phyloP scores from a whole-genome alignment of 2,113 vertebrate species.

The Calonectris borealis region DNA sequence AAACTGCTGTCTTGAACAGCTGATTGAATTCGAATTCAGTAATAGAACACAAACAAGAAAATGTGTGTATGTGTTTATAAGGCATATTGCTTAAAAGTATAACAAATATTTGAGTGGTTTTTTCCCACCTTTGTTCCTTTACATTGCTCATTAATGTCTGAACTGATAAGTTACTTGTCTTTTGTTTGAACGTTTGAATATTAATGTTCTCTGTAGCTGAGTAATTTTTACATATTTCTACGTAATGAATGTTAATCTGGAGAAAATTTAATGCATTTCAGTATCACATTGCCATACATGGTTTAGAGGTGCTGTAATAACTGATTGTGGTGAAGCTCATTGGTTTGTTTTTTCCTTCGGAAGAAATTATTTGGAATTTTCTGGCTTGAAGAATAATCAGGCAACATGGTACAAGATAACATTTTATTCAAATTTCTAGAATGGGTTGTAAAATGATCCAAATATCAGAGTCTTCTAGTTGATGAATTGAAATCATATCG shows the following conservation, averaged over 20 bases:
- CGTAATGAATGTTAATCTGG: not conserved
- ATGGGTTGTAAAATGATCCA: not conserved
- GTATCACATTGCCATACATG: not conserved
- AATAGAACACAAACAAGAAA: not conserved
- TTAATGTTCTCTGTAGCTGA: not conserved
- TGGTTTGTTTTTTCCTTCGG: not conserved
- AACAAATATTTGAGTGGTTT: not conserved
- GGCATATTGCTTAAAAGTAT: not conserved
- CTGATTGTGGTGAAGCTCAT: not conserved
- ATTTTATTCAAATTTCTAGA: not conserved
- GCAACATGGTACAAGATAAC: not conserved
- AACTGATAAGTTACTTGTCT: not conserved
- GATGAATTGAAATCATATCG: not conserved
- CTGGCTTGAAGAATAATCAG: not conserved
- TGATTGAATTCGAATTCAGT: not conserved
- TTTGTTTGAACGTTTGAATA: not conserved
- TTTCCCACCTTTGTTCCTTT: not conserved
- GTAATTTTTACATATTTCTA: not conserved
- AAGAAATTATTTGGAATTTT: not conserved
- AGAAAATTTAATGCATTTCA: accelerated
- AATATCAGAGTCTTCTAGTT: not conserved
- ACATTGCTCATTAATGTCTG: not conserved
- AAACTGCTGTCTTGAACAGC: not conserved
- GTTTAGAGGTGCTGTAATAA: not conserved
- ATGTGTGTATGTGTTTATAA: not conserved